Evolutionary conservation across 1,140 invertebrate species (phyloP), one percentile per base, ranked within the genome.

Genomic region (Drosophila obscura): DNA sequence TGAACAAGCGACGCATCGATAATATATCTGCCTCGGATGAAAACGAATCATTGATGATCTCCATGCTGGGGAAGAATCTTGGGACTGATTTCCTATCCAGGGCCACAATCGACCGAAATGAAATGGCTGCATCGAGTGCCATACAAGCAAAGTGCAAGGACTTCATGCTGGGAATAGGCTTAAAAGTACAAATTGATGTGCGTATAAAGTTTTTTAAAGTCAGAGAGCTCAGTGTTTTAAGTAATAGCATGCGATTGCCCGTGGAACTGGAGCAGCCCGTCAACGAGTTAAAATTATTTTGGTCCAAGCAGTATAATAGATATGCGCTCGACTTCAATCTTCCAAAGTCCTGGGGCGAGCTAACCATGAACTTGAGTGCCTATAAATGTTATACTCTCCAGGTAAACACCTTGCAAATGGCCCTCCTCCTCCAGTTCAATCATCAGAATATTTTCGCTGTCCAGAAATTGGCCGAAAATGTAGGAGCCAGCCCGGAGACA

Each of bases 401-500:
- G 13, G 31, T 60, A 2, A 52, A 8, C 15, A 60, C 35, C 7
- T 45, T 48, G 4, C 66, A 72, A 52, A 72, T 72, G 68, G 55
- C 55, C 2, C 13, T 72, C 7, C 11, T 72, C 9, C 41, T 72
- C n/a, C 48, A 46, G 2, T 72, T 71, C 15, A 72, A 72, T n/a
- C 19, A 39, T 9, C 31, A 31, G 0, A 16, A 72, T 11, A 59
- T 2, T 2, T 60, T 52, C 8, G 60, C 48, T 8, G 13, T 46
- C 9, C 0, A 41, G 0, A 19, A 72, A 0, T 19, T 72, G 39
- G 24, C 9, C 4, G 11, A 13, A 0, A 24, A 4, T 5, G 39
- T 61, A 8, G 48, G 49, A 11, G 46, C 24, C 9, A 0, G 39
- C 5, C 2, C 11, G 1, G 48, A 61, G 8, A 31, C 16, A 11